Percentiles rank a stretch among this genome's conserved stretches.
Conservation (phyloP, 2,113 vertebrate genomes). For the Monopterus albus region DNA sequence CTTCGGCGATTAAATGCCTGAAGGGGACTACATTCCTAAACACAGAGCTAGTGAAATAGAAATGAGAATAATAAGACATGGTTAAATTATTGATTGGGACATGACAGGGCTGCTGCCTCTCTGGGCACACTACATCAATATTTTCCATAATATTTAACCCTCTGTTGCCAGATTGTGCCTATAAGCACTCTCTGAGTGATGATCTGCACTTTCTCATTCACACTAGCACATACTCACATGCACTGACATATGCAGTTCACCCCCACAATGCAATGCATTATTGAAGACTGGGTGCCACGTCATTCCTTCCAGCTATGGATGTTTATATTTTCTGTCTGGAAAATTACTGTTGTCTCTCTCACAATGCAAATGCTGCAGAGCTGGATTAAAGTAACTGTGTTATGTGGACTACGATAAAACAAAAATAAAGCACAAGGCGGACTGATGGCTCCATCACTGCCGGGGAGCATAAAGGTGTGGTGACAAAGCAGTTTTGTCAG, state of each 20-base stretch:
- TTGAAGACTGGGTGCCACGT: conserved; percentile 45
- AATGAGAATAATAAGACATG: conserved; percentile 74
- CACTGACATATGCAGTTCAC: conserved; percentile 15
- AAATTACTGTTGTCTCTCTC: conserved; percentile 20
- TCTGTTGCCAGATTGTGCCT: conserved; percentile 44
- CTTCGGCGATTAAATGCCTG: conserved; percentile 60
- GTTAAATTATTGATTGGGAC: conserved; percentile 79
- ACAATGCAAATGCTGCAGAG: conserved; percentile 31
- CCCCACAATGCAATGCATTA: conserved; percentile 58
- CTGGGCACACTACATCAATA: conserved; percentile 75
- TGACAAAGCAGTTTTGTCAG: conserved; percentile 41
- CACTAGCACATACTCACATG: conserved; percentile 34
- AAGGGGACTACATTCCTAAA: conserved; percentile 40
- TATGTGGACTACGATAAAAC: conserved; percentile 40
- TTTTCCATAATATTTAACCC: conserved; percentile 80
- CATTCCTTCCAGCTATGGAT: conserved; percentile 29
- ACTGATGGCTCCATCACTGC: conserved; percentile 34
- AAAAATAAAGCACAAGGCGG: conserved; percentile 16
- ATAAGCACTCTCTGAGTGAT: conserved; percentile 64
- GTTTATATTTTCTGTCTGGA: conserved; percentile 30
- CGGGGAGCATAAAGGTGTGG: conserved; percentile 11
- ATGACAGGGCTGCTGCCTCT: conserved; percentile 67
- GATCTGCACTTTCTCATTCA: conserved; percentile 42
- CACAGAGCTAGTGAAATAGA: conserved; percentile 37
- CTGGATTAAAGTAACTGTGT: conserved; percentile 21